phyloP scores from a whole-genome alignment of 2,113 vertebrate genomes.

The Plestiodon gilberti region DNA sequence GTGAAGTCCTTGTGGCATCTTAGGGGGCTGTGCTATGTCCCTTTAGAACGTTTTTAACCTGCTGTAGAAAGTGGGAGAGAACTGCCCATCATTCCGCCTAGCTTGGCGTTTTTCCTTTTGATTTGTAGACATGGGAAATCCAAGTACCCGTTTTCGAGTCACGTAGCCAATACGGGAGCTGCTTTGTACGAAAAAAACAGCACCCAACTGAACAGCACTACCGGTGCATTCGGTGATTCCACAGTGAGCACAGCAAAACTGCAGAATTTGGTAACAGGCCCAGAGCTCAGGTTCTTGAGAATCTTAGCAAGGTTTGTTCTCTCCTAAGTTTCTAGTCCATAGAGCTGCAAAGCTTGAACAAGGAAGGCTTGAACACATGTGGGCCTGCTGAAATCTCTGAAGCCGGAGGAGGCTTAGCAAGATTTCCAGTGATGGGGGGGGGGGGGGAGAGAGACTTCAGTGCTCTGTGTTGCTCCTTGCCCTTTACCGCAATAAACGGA shows the following conservation, averaged over 20 bases:
- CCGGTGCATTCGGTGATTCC: background rate
- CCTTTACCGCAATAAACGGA: too few relatives aligned
- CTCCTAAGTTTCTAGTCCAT: too few relatives aligned
- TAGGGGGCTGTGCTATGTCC: rapidly evolving
- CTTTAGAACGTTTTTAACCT: background rate
- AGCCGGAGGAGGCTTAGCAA: too few relatives aligned
- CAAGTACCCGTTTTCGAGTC: background rate
- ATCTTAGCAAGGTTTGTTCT: background rate
- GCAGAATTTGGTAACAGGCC: too few relatives aligned
- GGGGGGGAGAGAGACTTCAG: too few relatives aligned
- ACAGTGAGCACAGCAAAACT: background rate
- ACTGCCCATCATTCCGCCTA: too few relatives aligned
- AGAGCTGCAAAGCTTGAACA: too few relatives aligned
- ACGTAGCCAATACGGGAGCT: background rate
- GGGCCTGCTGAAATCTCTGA: too few relatives aligned
- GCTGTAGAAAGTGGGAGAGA: background rate
- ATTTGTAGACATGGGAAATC: background rate
- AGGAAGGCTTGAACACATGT: background rate
- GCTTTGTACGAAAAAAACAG: background rate
- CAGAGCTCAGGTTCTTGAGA: background rate
- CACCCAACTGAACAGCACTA: background rate
- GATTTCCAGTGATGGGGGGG: too few relatives aligned
- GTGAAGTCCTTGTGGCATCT: too few relatives aligned
- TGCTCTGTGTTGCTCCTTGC: too few relatives aligned
- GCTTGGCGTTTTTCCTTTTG: too few relatives aligned